Conservation (phyloP, 1,140 invertebrate genomes). For the Lepidotrigona ventralis region DNA sequence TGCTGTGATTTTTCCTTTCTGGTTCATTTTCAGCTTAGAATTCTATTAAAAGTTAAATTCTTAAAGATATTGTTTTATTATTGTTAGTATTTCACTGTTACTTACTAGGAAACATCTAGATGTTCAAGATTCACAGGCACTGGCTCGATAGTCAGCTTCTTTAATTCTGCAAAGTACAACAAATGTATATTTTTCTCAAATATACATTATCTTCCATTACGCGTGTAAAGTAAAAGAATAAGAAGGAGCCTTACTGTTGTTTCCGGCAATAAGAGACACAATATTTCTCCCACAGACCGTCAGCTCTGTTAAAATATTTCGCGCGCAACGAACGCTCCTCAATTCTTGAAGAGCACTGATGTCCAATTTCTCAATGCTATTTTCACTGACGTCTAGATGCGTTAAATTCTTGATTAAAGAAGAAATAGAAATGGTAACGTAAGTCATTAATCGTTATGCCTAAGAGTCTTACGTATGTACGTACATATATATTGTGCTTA, state of each 20-base stretch:
- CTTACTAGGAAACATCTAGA: slow-evolving; percentile 87
- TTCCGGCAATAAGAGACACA: slow-evolving; percentile 86
- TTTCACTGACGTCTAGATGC: slow-evolving; percentile 89
- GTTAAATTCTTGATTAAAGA: slow-evolving; percentile 82
- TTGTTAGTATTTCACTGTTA: slow-evolving; percentile 44
- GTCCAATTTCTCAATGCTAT: slow-evolving; percentile 87
- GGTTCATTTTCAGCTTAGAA: background rate
- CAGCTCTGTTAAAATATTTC: slow-evolving; percentile 85
- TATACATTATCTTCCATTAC: background rate
- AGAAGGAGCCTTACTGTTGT: slow-evolving; percentile 83
- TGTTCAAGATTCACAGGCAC: slow-evolving; percentile 86
- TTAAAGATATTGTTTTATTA: background rate
- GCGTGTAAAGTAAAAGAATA: background rate
- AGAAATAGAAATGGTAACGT: slow-evolving; percentile 33
- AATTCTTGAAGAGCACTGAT: slow-evolving; percentile 86
- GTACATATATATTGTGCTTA: background rate
- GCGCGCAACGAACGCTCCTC: slow-evolving; percentile 86
- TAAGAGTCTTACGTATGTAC: background rate
- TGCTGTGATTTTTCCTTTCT: too few relatives aligned
- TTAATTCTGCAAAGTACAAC: slow-evolving; percentile 81
- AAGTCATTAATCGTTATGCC: background rate
- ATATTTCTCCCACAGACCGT: slow-evolving; percentile 85
- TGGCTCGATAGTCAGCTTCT: slow-evolving; percentile 83
- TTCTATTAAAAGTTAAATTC: background rate
- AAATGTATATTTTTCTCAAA: background rate